Evolutionary conservation across 2,888 invertebrate species (phyloP), one percentile per base, ranked within the genome.

Genomic region (Microchrysa polita): DNA sequence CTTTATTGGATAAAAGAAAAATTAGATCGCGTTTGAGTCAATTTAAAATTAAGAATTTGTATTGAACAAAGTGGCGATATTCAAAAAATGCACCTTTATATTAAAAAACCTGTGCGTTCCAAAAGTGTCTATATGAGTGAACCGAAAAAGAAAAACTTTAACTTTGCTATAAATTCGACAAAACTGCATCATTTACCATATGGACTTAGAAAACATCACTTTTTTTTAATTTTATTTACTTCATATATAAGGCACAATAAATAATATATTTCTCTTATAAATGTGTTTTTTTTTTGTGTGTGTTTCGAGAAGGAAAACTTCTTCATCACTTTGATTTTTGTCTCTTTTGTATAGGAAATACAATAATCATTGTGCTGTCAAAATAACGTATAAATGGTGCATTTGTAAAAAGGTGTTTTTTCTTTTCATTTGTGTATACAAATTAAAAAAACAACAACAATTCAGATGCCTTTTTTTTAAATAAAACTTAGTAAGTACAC

Each of bases 161-260:
- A 7, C 7, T 34, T 34, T 34, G 2, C 27, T 34, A 5, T 34
- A 34, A 34, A 34, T 34, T 34, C 27, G 27, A 34, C 27, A 34
- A 7, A 34, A 7, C 27, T 34, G 27, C 27, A 34, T 34, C 27
- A 34, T 34, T 5, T 34, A 34, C 7, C 4, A 34, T 34, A 34
- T 34, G 27, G 7, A 5, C 27, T 52, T 52, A 16, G 16, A 52
- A 52, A 52, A n/a, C 5, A 52, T 52, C 20, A 57, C 10, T 12
- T 61, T 48, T 65, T 12, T 61, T 48, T 65, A 12, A 65, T 65
- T 22, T 48, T n/a, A 22, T 60, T 14, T 48, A 48, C 48, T 55
- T 65, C 27, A 48, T 65, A n/a, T n/a, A 48, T 65, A 65, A 65
- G 65, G 65, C 65, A 65, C 65, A 65, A 65, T 22, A 65, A 65